These are phyloP conservation scores for Standfussiana lucernea DNA, from an alignment of 2,888 invertebrate genomes.

Conservation along the genomic window DNA sequence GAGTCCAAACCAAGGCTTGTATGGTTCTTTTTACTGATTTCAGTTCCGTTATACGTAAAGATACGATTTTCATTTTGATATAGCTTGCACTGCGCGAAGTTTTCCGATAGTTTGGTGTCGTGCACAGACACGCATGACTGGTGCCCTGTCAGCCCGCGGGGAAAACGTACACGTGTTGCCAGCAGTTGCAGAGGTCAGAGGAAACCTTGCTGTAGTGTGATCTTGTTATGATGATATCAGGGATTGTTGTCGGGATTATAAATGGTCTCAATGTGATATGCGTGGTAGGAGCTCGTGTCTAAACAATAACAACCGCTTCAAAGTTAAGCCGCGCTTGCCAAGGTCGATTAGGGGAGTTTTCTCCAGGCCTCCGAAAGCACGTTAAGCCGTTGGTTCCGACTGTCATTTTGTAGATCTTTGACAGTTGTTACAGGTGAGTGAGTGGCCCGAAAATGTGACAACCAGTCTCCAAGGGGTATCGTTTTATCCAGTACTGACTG, in stretches of 20 bases:
- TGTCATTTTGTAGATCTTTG: too few relatives aligned
- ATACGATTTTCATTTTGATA: neutral
- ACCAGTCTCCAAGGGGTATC: neutral
- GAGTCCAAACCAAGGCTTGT: neutral
- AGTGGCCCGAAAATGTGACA: too few relatives aligned
- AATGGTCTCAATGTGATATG: too few relatives aligned
- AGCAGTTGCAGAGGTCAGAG: slow-evolving; percentile 12
- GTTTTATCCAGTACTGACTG: neutral
- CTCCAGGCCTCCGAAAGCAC: too few relatives aligned
- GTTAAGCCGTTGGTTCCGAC: too few relatives aligned
- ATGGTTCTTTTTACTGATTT: neutral
- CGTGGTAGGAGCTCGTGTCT: too few relatives aligned
- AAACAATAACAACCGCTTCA: too few relatives aligned
- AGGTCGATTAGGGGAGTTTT: too few relatives aligned
- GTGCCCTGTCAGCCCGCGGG: slow-evolving; percentile 8
- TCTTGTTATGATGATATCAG: neutral
- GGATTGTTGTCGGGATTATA: neutral
- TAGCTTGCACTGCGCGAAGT: slow-evolving; percentile 5
- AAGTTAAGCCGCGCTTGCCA: too few relatives aligned
- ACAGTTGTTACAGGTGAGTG: too few relatives aligned
- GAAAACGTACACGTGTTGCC: slow-evolving; percentile 29
- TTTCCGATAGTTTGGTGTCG: slow-evolving; percentile 49
- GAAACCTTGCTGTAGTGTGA: neutral
- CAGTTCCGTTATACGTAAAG: neutral
- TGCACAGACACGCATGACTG: slow-evolving; percentile 37